A percentile compares a stretch with the other conserved stretches of the same genome.
phyloP scores from a whole-genome alignment of 1,140 invertebrate genomes.

The Nixonia krombeini region DNA sequence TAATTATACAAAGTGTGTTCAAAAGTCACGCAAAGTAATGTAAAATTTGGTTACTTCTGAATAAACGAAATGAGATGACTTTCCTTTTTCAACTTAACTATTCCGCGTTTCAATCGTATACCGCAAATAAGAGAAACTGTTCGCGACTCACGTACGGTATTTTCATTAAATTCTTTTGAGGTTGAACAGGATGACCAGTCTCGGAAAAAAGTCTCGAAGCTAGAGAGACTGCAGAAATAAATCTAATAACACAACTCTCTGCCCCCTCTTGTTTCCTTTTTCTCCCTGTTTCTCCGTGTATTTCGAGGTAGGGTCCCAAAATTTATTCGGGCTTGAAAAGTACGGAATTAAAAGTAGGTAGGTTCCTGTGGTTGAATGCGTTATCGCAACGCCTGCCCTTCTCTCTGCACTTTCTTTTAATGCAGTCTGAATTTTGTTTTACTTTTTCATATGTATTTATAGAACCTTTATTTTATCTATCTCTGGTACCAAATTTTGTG shows the following conservation, averaged over 20 bases:
- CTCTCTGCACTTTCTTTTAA: slow-evolving; percentile 33
- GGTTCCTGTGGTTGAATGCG: slow-evolving; percentile 52
- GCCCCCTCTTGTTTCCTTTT: slow-evolving; percentile 30
- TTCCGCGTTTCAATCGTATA: slow-evolving; percentile 47
- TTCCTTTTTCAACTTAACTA: slow-evolving; percentile 50
- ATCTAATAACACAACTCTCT: slow-evolving; percentile 57
- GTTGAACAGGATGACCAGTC: slow-evolving; percentile 47
- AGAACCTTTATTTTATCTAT: slow-evolving; percentile 23
- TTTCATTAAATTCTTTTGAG: slow-evolving; percentile 68
- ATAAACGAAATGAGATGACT: slow-evolving; percentile 46
- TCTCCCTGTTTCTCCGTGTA: slow-evolving; percentile 36
- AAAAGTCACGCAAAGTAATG: neutral
- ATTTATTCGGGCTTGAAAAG: slow-evolving; percentile 54
- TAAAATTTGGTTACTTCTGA: slow-evolving; percentile 30
- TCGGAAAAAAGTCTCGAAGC: slow-evolving; percentile 60
- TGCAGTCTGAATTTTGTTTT: slow-evolving; percentile 40
- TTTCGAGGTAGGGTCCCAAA: slow-evolving; percentile 44
- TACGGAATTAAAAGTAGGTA: slow-evolving; percentile 54
- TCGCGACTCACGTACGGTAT: slow-evolving; percentile 56
- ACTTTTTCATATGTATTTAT: slow-evolving; percentile 38
- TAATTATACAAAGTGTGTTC: neutral
- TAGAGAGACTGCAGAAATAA: slow-evolving; percentile 56
- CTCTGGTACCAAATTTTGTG: slow-evolving; percentile 28
- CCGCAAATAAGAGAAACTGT: slow-evolving; percentile 48
- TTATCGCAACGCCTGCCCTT: slow-evolving; percentile 49